These are phyloP conservation scores for Rhynchotus rufescens DNA, from an alignment of 2,797 vertebrate species.

Conservation along the genomic window DNA sequence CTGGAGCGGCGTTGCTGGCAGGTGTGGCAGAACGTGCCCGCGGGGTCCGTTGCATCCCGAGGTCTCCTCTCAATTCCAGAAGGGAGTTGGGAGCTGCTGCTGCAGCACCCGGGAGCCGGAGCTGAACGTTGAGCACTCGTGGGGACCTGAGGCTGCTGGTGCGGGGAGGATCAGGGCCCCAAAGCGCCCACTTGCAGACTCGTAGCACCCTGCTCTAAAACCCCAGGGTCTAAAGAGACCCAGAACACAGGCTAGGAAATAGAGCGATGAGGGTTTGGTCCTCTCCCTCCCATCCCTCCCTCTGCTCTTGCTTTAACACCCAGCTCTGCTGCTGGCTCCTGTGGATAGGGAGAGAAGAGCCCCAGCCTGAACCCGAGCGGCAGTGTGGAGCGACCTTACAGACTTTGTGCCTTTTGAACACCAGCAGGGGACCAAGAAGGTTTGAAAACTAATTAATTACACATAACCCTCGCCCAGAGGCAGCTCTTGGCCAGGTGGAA, in stretches of 20 bases:
- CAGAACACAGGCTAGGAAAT: fast-evolving
- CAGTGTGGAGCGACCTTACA: fast-evolving
- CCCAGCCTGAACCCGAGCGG: background rate
- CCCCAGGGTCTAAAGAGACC: fast-evolving
- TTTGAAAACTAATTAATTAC: background rate
- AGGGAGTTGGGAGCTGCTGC: background rate
- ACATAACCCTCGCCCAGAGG: fast-evolving
- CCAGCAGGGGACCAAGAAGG: background rate
- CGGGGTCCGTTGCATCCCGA: background rate
- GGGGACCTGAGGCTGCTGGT: background rate
- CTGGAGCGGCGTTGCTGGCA: fast-evolving
- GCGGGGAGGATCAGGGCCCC: background rate
- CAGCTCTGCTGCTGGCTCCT: background rate
- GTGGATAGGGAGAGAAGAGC: slow-evolving; percentile 65
- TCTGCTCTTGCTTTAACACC: background rate
- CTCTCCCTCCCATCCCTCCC: background rate
- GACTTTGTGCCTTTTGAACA: background rate
- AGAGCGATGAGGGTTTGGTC: fast-evolving
- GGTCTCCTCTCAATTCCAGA: background rate
- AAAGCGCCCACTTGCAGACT: background rate
- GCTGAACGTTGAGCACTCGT: background rate
- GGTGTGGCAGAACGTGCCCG: background rate
- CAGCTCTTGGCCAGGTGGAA: fast-evolving
- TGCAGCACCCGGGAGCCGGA: background rate
- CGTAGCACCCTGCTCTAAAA: background rate